Percentiles rank a stretch among this genome's conserved stretches.
These are phyloP conservation scores for Acanthaster planci DNA, from an alignment of 35 echinoderm and acorn worm species.

Conservation along the genomic window DNA sequence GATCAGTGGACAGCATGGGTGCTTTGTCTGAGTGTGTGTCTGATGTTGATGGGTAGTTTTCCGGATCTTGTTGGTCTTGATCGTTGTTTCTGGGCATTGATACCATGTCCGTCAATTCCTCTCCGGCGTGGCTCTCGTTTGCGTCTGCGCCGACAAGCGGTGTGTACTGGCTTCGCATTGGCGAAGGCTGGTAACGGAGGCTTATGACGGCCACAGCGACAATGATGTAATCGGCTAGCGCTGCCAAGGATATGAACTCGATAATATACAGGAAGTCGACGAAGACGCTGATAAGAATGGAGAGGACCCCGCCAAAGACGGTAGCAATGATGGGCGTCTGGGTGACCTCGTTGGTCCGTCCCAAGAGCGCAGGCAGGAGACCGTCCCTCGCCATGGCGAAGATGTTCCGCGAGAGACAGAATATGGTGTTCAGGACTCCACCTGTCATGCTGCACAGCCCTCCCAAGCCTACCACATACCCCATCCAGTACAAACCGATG, in stretches of 20 bases:
- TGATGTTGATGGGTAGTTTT: no score
- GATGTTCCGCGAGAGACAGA: conserved; percentile 36
- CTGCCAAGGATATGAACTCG: neutral
- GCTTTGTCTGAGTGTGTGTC: no score
- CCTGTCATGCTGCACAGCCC: conserved; percentile 47
- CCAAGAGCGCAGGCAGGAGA: conserved; percentile 23
- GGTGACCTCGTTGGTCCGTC: neutral
- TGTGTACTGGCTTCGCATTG: neutral
- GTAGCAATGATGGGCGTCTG: conserved; percentile 16
- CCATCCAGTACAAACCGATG: neutral
- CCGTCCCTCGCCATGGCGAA: conserved; percentile 54
- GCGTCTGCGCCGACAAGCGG: neutral
- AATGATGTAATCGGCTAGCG: neutral
- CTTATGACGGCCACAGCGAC: neutral
- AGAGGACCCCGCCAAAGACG: neutral
- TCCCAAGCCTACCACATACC: conserved; percentile 38
- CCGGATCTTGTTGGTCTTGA: no score
- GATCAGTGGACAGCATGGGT: no score
- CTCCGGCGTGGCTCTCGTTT: no score
- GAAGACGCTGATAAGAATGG: conserved; percentile 9
- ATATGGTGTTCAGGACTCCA: conserved; percentile 19
- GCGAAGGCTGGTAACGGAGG: neutral
- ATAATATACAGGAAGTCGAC: conserved; percentile 15
- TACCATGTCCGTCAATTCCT: no score
- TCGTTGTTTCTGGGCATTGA: no score